A percentile compares a stretch with the other conserved stretches of the same genome.
These are phyloP conservation scores for Camelus dromedarius DNA, from an alignment of 2,113 vertebrate genomes.

Conservation along the genomic window DNA sequence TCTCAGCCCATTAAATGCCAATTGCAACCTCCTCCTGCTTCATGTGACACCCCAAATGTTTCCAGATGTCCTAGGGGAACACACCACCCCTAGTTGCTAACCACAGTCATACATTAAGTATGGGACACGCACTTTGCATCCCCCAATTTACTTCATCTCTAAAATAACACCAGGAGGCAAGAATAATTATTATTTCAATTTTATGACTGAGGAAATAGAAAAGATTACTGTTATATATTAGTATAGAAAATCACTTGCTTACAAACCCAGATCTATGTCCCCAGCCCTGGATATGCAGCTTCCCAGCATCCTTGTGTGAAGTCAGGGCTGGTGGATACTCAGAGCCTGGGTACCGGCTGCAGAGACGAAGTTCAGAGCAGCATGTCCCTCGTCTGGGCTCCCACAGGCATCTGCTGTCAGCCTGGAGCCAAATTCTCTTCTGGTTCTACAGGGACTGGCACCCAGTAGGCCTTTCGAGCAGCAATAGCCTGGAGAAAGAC, in stretches of 20 bases:
- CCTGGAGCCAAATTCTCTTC: neutral
- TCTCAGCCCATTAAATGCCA: neutral
- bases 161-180: neutral
- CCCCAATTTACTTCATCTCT: neutral
- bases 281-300: accelerated
- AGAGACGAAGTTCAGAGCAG: neutral
- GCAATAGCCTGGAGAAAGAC: accelerated
- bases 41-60: neutral
- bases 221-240: neutral
- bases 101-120: neutral
- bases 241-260: neutral
- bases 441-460: neutral
- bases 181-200: accelerated
- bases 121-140: neutral
- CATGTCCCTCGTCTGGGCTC: accelerated
- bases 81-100: neutral
- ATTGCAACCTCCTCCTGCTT: too few species aligned
- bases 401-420: neutral
- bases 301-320: neutral
- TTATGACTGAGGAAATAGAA: neutral
- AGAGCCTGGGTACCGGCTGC: neutral
- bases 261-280: neutral
- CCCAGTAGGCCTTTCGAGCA: neutral
- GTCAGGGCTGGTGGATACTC: neutral
- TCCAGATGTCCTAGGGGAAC: neutral